These are phyloP conservation scores for Gorilla gorilla DNA, from an alignment of 2,113 vertebrate species.

Conservation along the genomic window DNA sequence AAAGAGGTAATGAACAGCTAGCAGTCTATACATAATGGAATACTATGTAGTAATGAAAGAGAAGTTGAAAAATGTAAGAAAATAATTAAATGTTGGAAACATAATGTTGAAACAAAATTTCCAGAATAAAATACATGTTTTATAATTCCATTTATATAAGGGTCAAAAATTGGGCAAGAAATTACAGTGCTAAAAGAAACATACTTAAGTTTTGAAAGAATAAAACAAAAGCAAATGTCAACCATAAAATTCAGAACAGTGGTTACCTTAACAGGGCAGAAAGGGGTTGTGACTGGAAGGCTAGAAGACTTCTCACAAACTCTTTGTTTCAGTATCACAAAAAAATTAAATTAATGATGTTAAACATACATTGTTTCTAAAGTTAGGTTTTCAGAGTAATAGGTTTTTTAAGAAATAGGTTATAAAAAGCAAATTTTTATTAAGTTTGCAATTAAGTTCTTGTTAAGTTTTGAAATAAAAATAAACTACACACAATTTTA, in stretches of 20 bases:
- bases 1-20: neutral
- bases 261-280: neutral
- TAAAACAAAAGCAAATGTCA: neutral
- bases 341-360: neutral
- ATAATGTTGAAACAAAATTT: neutral
- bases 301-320: neutral
- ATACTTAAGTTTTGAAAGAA: neutral
- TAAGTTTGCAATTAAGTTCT: neutral
- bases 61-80: neutral
- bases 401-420: neutral
- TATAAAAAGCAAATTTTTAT: constrained; percentile 1
- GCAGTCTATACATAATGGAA: neutral
- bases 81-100: neutral
- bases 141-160: neutral
- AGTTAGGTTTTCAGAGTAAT: neutral
- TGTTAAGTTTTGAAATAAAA: constrained; percentile 11
- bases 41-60: neutral
- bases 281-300: neutral
- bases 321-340: neutral
- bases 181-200: neutral
- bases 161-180: neutral
- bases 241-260: neutral
- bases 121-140: neutral
- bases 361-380: neutral
- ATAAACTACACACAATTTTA: neutral